Evolutionary conservation across 1,140 invertebrate genomes (phyloP).

Genomic region (Yoshiicerus persimilis): DNA sequence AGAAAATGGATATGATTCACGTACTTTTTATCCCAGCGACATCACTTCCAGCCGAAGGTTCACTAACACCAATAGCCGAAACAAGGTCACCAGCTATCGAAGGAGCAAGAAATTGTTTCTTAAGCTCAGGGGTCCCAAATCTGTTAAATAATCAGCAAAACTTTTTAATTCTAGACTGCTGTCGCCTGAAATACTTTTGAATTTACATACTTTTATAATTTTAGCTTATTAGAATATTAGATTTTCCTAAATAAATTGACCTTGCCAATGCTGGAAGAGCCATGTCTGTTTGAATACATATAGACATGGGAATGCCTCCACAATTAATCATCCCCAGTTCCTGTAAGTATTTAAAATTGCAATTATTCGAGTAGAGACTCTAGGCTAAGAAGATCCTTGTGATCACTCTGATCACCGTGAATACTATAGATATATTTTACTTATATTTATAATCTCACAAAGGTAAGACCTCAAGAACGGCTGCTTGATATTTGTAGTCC

Average conservation of each 20-base stretch:
- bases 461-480: conserved; percentile 56
- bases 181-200: no score
- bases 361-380: no score
- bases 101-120: conserved; percentile 61
- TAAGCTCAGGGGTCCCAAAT: conserved; percentile 63
- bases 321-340: conserved; percentile 58
- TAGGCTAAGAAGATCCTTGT: no score
- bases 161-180: neutral
- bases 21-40: conserved; percentile 58
- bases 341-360: conserved; percentile 54
- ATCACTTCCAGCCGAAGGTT: conserved; percentile 62
- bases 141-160: conserved; percentile 42
- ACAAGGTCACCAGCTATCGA: conserved; percentile 62
- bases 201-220: no score
- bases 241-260: neutral
- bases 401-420: no score
- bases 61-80: conserved; percentile 62
- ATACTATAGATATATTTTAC: no score
- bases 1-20: neutral
- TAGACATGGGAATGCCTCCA: conserved; percentile 62
- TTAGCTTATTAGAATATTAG: no score
- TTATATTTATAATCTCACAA: no score
- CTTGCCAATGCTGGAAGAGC: conserved; percentile 57
- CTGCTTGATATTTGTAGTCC: conserved; percentile 62
- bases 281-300: conserved; percentile 63